phyloP scores from a whole-genome alignment of 2,888 invertebrate species.

The Meiosimyza platycephala region DNA sequence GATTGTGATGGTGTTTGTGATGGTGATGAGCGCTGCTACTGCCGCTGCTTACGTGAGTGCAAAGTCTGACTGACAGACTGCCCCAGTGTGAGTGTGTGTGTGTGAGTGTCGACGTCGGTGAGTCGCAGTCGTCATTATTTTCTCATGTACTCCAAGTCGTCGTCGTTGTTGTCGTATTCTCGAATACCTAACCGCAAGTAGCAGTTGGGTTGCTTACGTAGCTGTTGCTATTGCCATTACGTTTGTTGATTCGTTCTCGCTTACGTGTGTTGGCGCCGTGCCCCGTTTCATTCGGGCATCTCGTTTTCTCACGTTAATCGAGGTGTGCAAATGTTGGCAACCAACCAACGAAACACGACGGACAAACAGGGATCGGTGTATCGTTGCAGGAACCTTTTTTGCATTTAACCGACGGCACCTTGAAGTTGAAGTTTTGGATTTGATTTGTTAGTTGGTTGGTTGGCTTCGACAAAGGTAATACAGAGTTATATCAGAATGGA shows the following conservation, averaged over 20 bases:
- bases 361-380: constrained; percentile 20
- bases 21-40: constrained; percentile 14
- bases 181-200: constrained; percentile 56
- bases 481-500: neutral
- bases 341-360: constrained; percentile 61
- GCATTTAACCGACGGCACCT: constrained; percentile 56
- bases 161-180: too few relatives aligned
- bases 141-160: constrained; percentile 34
- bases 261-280: constrained; percentile 18
- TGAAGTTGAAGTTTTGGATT: constrained; percentile 40
- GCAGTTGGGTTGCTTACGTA: constrained; percentile 49
- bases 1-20: constrained; percentile 17
- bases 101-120: constrained; percentile 36
- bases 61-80: constrained; percentile 10
- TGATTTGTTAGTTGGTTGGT: constrained; percentile 40
- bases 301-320: constrained; percentile 50
- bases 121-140: constrained; percentile 42
- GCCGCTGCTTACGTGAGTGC: constrained; percentile 27
- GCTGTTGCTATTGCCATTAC: constrained; percentile 23
- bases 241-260: neutral
- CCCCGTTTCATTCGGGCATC: constrained; percentile 19
- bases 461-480: constrained; percentile 17
- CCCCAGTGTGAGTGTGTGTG: constrained; percentile 18
- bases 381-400: constrained; percentile 44
- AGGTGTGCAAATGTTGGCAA: constrained; percentile 65